Percentiles rank a stretch among this genome's conserved stretches.
These are phyloP conservation scores for Holcopasites calliopsidis DNA, from an alignment of 1,140 invertebrate species.

Conservation along the genomic window DNA sequence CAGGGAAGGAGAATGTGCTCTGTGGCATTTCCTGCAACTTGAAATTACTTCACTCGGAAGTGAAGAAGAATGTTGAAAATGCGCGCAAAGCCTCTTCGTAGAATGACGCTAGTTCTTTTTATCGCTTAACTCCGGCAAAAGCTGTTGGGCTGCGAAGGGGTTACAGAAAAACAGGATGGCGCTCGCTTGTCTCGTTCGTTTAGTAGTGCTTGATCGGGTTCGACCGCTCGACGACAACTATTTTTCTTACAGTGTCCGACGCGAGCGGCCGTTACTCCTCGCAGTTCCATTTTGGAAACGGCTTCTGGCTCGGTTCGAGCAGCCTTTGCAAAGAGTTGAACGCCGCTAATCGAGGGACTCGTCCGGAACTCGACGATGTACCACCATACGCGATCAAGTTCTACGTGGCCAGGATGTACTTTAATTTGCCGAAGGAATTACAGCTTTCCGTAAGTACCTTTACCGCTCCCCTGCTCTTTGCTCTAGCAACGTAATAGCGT, in stretches of 20 bases:
- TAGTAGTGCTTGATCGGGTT: not conserved
- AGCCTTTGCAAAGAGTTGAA: slow-evolving; percentile 83
- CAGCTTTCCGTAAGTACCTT: slow-evolving; percentile 82
- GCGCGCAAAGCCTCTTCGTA: not conserved
- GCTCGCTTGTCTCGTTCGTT: not conserved
- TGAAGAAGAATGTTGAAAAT: not conserved
- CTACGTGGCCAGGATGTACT: slow-evolving; percentile 84
- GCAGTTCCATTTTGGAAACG: slow-evolving; percentile 89
- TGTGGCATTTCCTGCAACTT: not conserved
- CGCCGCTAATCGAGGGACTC: slow-evolving; percentile 51
- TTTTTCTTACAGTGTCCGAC: slow-evolving; percentile 85
- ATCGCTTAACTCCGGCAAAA: no score
- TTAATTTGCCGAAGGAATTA: slow-evolving; percentile 82
- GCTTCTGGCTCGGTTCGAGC: slow-evolving; percentile 89
- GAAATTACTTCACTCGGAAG: not conserved
- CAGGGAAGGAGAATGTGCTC: not conserved
- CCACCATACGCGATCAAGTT: slow-evolving; percentile 84
- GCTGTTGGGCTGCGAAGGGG: no score
- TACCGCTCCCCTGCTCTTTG: not conserved
- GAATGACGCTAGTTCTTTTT: no score
- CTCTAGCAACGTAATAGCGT: no score
- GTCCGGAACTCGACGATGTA: slow-evolving; percentile 69
- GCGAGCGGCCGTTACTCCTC: slow-evolving; percentile 90
- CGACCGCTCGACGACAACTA: not conserved
- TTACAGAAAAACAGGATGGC: no score